Evolutionary conservation across 2,113 vertebrate genomes (phyloP).

Genomic region (Vidua chalybeata): DNA sequence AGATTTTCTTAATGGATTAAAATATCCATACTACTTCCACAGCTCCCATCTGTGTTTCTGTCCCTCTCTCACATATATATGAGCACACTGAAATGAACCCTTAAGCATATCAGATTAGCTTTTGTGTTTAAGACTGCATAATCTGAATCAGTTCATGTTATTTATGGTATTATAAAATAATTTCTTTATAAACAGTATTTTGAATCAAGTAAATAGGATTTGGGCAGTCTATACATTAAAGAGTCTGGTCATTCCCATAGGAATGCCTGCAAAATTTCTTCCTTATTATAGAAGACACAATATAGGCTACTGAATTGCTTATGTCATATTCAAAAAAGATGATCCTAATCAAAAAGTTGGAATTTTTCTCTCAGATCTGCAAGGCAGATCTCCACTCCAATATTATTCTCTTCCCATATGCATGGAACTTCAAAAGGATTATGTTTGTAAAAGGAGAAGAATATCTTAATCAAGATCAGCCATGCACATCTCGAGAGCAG

Average conservation of each 20-base stretch:
- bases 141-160: background rate
- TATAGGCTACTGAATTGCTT: background rate
- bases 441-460: constrained; percentile 23
- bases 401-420: constrained; percentile 36
- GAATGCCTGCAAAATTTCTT: background rate
- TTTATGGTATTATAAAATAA: background rate
- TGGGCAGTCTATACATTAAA: background rate
- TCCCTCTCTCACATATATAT: background rate
- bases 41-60: background rate
- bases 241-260: background rate
- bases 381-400: constrained; percentile 18
- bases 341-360: background rate
- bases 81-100: background rate
- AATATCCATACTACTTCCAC: background rate
- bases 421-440: constrained; percentile 42
- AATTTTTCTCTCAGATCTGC: constrained; percentile 32
- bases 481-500: constrained; percentile 30
- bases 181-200: background rate
- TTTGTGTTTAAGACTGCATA: background rate
- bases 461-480: constrained; percentile 67
- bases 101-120: background rate
- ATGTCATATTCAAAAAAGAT: background rate
- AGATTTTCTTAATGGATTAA: constrained; percentile 6
- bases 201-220: background rate
- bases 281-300: background rate